Percentiles rank a stretch among this genome's conserved stretches.
phyloP scores from a whole-genome alignment of 2,888 invertebrate species.

The Agrypnus murinus region DNA sequence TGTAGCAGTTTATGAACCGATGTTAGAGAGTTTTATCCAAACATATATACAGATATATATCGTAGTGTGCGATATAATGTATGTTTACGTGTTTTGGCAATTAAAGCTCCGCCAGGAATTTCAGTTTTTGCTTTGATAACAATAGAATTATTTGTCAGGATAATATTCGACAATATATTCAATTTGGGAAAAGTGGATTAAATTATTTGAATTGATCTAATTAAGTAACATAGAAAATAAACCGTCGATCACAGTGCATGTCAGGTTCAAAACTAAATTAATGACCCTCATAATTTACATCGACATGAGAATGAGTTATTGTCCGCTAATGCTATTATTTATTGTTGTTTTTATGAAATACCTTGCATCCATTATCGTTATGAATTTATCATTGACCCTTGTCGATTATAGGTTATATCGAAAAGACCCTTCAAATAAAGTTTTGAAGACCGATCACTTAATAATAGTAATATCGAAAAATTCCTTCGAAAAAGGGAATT shows the following conservation, averaged over 20 bases:
- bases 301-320: slow-evolving; percentile 44
- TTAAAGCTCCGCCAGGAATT: slow-evolving; percentile 6
- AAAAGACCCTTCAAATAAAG: no score
- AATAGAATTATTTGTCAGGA: neutral
- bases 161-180: neutral
- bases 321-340: slow-evolving; percentile 45
- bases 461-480: no score
- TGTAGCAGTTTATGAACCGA: slow-evolving; percentile 35
- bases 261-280: slow-evolving; percentile 46
- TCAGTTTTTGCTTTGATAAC: neutral
- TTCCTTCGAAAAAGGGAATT: no score
- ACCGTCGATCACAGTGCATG: slow-evolving; percentile 40
- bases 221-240: slow-evolving; percentile 40
- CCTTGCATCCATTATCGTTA: slow-evolving; percentile 31
- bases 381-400: slow-evolving; percentile 32
- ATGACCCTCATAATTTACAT: slow-evolving; percentile 47
- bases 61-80: no score
- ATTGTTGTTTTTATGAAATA: slow-evolving; percentile 38
- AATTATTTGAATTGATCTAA: slow-evolving; percentile 38
- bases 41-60: no score
- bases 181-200: slow-evolving; percentile 8
- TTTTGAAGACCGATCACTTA: no score
- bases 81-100: slow-evolving; percentile 23
- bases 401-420: slow-evolving; percentile 7
- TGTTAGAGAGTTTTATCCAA: slow-evolving; percentile 7